Base-by-base conservation (phyloP, 2,888 invertebrate genomes). In the Kryphioiulus occultus region DNA sequence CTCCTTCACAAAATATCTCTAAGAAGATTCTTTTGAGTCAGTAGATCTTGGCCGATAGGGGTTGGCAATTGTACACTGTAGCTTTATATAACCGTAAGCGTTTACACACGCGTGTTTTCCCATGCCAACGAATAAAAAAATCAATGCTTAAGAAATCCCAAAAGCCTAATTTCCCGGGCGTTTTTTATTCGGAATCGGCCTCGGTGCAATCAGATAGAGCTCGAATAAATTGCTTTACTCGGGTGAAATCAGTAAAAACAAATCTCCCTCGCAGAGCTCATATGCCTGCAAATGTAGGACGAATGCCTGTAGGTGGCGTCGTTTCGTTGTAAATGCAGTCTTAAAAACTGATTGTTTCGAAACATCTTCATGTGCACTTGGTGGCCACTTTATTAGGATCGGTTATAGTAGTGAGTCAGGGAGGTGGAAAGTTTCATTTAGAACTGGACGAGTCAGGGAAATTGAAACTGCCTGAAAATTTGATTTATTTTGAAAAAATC, bases 171-270 rank as follows among this genome's bases (percentile, higher is more conserved):
- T 78, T 78, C 30, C 30, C 78, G 78, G 30, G 78, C 30, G 78
- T 78, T 78, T 78, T 78, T 78, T 78, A 78, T 30, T 78, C 15
- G 9, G 78, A 78, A 78, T 78, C 78, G 30, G 78, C 26, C 78
- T 30, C 78, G 30, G 30, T 78, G 78, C 78, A 30, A 78, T 78
- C 78, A 78, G 78, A 78, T 78, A 78, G 30, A 78, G 78, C 78
- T 78, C 78, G 78, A 78, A 78, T 78, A 78, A 78, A 78, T 78
- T 78, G 78, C 78, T 78, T 78, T 78, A 30, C 78, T 78, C 78
- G 78, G 78, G 30, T 78, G 78, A 78, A 78, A 78, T 78, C 78
- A 78, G 78, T 78, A 26, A 78, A 78, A 78, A 78, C 78, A 78
- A 78, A 78, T 78, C 78, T 78, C 26, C 78, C 78, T 15, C 30